These are phyloP conservation scores for Dolichallabes microphthalmus DNA, from an alignment of 2,113 vertebrate species.

Conservation along the genomic window DNA sequence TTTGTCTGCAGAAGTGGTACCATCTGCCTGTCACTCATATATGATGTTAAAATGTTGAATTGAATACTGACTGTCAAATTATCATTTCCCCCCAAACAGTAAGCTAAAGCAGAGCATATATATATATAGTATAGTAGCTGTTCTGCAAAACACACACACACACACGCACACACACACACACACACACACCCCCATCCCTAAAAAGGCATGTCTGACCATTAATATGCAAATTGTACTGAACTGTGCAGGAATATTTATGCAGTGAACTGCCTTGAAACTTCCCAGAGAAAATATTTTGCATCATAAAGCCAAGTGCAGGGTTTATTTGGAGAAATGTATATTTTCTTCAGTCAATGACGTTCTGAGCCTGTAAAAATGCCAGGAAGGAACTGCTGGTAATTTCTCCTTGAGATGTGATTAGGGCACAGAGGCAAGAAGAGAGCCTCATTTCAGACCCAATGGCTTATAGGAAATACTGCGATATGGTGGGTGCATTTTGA, in stretches of 20 bases:
- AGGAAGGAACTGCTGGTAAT: conserved; percentile 35
- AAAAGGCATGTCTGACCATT: conserved; percentile 27
- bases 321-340: conserved; percentile 41
- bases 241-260: conserved; percentile 41
- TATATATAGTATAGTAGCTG: not conserved
- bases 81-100: conserved; percentile 7
- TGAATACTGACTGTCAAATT: conserved; percentile 24
- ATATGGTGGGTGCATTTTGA: conserved; percentile 29
- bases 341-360: conserved; percentile 16
- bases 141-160: not conserved
- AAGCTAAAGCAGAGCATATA: conserved; percentile 4
- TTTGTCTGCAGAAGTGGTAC: conserved; percentile 6
- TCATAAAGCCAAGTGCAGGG: conserved; percentile 35
- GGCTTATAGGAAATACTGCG: conserved; percentile 28
- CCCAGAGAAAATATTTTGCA: conserved; percentile 40
- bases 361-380: conserved; percentile 30
- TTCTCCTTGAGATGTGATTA: conserved; percentile 42
- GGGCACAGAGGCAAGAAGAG: conserved; percentile 25
- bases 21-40: conserved; percentile 18
- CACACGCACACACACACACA: not conserved
- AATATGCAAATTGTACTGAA: conserved; percentile 42
- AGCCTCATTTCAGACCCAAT: conserved; percentile 23
- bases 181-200: no score
- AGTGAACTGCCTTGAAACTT: conserved; percentile 29
- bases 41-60: conserved; percentile 20